phyloP scores from a whole-genome alignment of 2,113 vertebrate species.

The Leucopsar rothschildi region DNA sequence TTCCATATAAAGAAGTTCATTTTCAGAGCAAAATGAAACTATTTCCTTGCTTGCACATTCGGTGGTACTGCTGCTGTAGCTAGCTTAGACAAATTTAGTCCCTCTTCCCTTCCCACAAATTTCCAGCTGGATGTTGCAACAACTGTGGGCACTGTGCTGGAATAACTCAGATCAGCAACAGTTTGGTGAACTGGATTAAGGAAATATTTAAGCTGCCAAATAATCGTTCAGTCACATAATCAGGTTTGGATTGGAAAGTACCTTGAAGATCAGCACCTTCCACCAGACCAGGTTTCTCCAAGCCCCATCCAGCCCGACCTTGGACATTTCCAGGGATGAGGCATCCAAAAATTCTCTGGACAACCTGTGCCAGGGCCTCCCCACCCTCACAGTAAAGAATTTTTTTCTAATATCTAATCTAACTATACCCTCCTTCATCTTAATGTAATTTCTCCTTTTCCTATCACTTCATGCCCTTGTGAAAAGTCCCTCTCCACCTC shows the following conservation, averaged over 20 bases:
- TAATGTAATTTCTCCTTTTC: background rate
- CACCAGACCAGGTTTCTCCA: background rate
- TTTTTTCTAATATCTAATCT: no score
- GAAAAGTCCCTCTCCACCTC: background rate
- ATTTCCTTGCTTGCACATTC: background rate
- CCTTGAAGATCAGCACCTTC: background rate
- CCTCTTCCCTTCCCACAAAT: background rate
- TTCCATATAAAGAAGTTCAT: constrained; percentile 48
- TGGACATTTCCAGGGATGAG: background rate
- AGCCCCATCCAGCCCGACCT: background rate
- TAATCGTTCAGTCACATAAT: background rate
- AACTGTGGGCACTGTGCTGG: background rate
- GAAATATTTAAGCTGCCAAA: background rate
- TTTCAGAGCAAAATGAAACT: constrained; percentile 4
- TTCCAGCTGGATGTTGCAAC: background rate
- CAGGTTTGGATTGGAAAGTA: background rate
- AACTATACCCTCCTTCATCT: background rate
- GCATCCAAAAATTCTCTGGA: background rate
- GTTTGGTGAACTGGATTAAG: background rate
- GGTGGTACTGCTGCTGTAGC: background rate
- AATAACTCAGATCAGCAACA: background rate
- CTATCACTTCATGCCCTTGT: background rate
- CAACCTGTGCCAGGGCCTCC: background rate
- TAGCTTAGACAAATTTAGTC: background rate
- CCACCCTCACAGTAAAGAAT: background rate